These are phyloP conservation scores for Metalampra italica DNA, from an alignment of 2,888 invertebrate species.

Conservation along the genomic window DNA sequence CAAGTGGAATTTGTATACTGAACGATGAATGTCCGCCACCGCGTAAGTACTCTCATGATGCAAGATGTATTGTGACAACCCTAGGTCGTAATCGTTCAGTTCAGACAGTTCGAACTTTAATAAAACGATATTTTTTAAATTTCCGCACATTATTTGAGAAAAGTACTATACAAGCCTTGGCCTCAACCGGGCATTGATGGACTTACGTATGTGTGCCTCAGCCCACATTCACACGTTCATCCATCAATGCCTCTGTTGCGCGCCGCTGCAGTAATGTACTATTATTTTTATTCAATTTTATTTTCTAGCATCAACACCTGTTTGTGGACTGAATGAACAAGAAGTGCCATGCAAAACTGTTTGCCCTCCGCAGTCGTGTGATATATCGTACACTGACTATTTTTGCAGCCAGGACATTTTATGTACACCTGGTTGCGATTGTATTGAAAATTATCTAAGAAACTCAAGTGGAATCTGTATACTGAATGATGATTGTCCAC, in stretches of 20 bases:
- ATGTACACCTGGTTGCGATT: constrained; percentile 19
- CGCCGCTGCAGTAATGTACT: too few species aligned
- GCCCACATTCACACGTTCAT: too few species aligned
- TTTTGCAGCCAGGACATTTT: background rate
- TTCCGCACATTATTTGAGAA: too few species aligned
- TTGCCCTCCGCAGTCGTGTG: constrained; percentile 5
- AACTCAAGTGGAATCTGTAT: constrained; percentile 15
- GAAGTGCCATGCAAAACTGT: background rate
- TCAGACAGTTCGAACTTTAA: too few species aligned
- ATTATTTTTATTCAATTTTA: background rate
- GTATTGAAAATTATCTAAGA: constrained; percentile 18
- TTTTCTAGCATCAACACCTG: background rate
- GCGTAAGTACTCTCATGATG: too few species aligned
- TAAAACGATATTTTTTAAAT: too few species aligned
- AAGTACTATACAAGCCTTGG: too few species aligned
- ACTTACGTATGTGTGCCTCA: too few species aligned
- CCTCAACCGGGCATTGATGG: too few species aligned
- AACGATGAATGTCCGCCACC: constrained; percentile 12
- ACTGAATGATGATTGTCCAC: constrained; percentile 14
- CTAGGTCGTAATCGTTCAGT: too few species aligned
- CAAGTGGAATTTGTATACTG: constrained; percentile 15
- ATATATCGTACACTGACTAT: background rate
- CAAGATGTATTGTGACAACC: too few species aligned
- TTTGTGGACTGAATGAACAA: constrained; percentile 4
- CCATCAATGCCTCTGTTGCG: too few species aligned